Evolutionary conservation across 1,140 invertebrate species (phyloP).

Genomic region (Drosophila kohkoa): DNA sequence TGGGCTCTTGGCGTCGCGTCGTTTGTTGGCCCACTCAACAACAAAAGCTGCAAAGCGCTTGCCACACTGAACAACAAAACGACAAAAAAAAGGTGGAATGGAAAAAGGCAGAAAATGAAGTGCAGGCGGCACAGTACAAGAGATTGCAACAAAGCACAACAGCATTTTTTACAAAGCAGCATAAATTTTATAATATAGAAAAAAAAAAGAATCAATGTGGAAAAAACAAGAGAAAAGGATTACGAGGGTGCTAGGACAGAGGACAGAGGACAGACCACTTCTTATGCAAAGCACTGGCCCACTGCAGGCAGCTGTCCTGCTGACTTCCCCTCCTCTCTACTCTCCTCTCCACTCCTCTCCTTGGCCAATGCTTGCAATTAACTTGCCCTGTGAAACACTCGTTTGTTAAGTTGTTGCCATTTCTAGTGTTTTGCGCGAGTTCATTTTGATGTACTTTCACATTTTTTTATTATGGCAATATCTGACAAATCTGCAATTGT

Average conservation of each 20-base stretch:
- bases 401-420: conserved; percentile 49
- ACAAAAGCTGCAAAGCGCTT: conserved; percentile 53
- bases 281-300: conserved; percentile 48
- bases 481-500: conserved; percentile 19
- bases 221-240: conserved; percentile 39
- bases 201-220: conserved; percentile 48
- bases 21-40: conserved; percentile 50
- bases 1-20: conserved; percentile 33
- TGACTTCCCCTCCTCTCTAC: neutral
- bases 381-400: conserved; percentile 43
- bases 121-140: conserved; percentile 34
- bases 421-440: conserved; percentile 51
- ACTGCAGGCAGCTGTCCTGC: conserved; percentile 14
- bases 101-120: conserved; percentile 50
- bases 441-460: conserved; percentile 46
- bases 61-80: conserved; percentile 18
- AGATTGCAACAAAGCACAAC: conserved; percentile 53
- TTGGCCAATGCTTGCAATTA: conserved; percentile 42
- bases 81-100: conserved; percentile 18
- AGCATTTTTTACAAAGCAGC: conserved; percentile 49
- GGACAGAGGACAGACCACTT: conserved; percentile 44
- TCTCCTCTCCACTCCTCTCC: too few species aligned
- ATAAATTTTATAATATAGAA: conserved; percentile 60
- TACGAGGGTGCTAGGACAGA: conserved; percentile 28
- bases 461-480: conserved; percentile 15